These are phyloP conservation scores for Venturia canescens DNA, from an alignment of 1,140 invertebrate genomes.

Conservation along the genomic window DNA sequence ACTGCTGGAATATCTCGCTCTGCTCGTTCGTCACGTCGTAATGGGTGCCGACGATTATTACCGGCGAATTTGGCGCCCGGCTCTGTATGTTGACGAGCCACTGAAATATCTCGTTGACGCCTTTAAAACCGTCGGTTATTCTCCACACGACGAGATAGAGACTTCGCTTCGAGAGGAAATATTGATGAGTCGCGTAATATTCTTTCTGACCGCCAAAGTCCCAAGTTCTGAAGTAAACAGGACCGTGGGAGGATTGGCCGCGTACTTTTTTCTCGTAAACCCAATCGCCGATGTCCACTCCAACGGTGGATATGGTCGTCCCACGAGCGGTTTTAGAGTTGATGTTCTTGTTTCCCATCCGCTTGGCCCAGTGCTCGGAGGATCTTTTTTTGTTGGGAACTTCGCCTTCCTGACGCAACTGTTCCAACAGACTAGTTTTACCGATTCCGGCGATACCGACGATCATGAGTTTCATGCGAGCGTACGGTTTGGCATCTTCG, in stretches of 20 bases:
- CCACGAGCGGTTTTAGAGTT: slow-evolving; percentile 86
- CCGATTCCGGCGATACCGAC: slow-evolving; percentile 94
- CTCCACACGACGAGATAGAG: slow-evolving; percentile 97
- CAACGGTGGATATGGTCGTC: slow-evolving; percentile 94
- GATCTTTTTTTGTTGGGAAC: slow-evolving; percentile 85
- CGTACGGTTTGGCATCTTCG: slow-evolving; percentile 95
- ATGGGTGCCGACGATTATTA: slow-evolving; percentile 96
- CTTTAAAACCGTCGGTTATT: slow-evolving; percentile 94
- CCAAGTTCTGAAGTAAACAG: slow-evolving; percentile 98
- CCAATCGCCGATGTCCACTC: slow-evolving; percentile 98
- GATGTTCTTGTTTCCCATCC: slow-evolving; percentile 93
- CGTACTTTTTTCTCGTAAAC: slow-evolving; percentile 90
- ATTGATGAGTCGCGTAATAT: slow-evolving; percentile 98
- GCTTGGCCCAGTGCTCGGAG: slow-evolving; percentile 94
- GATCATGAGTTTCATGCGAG: slow-evolving; percentile 98
- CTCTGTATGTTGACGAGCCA: slow-evolving; percentile 98
- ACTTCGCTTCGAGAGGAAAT: slow-evolving; percentile 97
- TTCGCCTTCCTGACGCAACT: slow-evolving; percentile 90
- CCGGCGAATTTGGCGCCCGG: slow-evolving; percentile 94
- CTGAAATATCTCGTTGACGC: slow-evolving; percentile 92
- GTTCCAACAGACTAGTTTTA: slow-evolving; percentile 90
- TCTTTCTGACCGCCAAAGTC: slow-evolving; percentile 99
- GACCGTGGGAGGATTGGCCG: slow-evolving; percentile 85
- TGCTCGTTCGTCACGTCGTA: slow-evolving; percentile 91
- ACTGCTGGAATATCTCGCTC: slow-evolving; percentile 90